Base-by-base conservation (phyloP, 2,888 invertebrate genomes). In the Pachymerium ferrugineum region DNA sequence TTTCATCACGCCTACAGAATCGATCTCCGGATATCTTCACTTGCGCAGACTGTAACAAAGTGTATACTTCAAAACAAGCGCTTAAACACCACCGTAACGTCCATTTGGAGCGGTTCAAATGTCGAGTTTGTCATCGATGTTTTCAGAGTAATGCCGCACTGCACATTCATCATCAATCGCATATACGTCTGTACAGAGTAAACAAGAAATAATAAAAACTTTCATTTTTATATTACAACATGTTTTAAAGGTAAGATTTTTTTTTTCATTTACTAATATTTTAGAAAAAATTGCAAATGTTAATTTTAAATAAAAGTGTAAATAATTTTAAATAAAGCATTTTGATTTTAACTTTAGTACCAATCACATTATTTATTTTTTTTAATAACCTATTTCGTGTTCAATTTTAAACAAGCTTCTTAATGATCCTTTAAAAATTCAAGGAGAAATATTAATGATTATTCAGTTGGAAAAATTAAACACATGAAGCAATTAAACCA, bases 51-150 rank as follows among this genome's bases (percentile, higher is more conserved):
- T 69, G 69, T 69, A 69, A 30, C 69, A 69, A 69, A 29, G 8
- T 29, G 6, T 69, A 31, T 29, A 19, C 19, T 28, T 69, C 69
- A 19, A 30, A 33, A 30, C 30, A 30, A 33, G 69, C 69, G 33
- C 69, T 69, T 69, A 10, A 6, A 19, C 30, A 69, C 29, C 69
- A 69, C n/a, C 69, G 30, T 29, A 69, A 69, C 29, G 33, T 69
- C 6, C 69, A 69, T 19, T 31, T 33, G 33, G 69, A 69, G 33
- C 29, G 69, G 33, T 69, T 69, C 29, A 69, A 69, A 33, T 69
- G 69, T 29, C 10, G 30, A 6, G 8, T 33, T 4, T 69, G 69
- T 12, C 29, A 29, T 6, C 69, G 19, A 1, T 69, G 69, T 33
- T 69, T 30, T 69, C 31, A 69, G 30, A 69, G 69, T 30, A 30